These are phyloP conservation scores for Mellivora capensis DNA, from an alignment of 2,113 vertebrate species.

Conservation along the genomic window DNA sequence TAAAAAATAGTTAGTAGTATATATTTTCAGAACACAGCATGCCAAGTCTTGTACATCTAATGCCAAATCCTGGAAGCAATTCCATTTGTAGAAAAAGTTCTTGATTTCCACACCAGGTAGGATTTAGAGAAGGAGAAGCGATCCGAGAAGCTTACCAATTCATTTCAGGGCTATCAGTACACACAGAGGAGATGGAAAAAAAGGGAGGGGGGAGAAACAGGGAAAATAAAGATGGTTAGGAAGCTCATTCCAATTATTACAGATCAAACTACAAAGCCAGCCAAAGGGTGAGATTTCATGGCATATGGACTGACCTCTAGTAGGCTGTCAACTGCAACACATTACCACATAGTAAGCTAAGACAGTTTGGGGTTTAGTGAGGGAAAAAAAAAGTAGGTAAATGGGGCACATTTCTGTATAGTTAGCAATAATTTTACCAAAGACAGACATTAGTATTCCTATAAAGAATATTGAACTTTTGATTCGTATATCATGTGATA, in stretches of 20 bases:
- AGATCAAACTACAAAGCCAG: background rate
- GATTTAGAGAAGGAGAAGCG: background rate
- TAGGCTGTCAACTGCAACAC: background rate
- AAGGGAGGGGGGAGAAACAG: accelerated
- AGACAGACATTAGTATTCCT: background rate
- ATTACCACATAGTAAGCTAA: background rate
- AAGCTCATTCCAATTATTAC: background rate
- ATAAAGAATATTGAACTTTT: background rate
- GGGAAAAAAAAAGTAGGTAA: background rate
- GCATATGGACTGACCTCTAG: background rate
- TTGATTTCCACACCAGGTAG: background rate
- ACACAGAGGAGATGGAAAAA: background rate
- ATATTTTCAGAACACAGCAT: background rate
- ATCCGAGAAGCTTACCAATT: background rate
- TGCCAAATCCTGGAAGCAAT: background rate
- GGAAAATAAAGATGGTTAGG: background rate
- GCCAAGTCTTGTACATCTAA: background rate
- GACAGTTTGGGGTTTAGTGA: background rate
- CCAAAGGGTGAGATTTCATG: background rate
- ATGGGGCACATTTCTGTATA: background rate
- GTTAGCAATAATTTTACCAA: background rate
- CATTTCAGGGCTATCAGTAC: background rate
- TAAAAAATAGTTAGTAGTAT: background rate
- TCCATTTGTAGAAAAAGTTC: background rate
- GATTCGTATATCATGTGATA: background rate